Base-by-base conservation (phyloP, 2,888 invertebrate genomes). In the Drosophila mayaguana region DNA sequence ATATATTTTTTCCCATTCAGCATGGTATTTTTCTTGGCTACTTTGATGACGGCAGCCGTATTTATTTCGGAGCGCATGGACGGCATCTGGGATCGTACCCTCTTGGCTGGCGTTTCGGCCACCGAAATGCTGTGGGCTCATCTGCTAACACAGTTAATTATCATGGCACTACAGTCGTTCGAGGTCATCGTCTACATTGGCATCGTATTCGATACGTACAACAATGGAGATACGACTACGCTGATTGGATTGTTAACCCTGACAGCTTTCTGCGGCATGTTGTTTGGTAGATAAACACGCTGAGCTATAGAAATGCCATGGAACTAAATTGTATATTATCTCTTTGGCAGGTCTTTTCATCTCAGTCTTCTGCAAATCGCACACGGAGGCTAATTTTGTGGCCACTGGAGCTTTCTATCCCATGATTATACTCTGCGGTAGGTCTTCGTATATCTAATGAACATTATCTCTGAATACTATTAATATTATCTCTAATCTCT, bases 391-490 rank as follows among this genome's bases (percentile, higher is more conserved):
- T 0, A 97, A 97, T 94, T 97, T 97, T 91, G 94, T 96, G 14
- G 95, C 97, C 0, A 95, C 97, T 0, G 98, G 98, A 16, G 96
- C 96, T 75, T 98, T 98, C 91, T 98, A 98, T 90, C 98, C 98
- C 0, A 96, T 97, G 94, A 95, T 98, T 75, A 93, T 98, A 73
- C 93, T 97, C 8, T 97, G 97, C 91, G 98, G 98, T 97, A 92
- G 94, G 95, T 93, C 32, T 16, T 45, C 25, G 20, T 40, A 3
- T 56, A 18, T 6, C 12, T 2, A 18, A 48, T n/a, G 2, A 28
- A n/a, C 12, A 12, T 53, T 22, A n/a, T 53, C n/a, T 38, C 38
- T 38, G 8, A 8, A n/a, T 40, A 40, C 8, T n/a, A 40, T 9
- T 2, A 34, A 34, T 36, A 14, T n/a, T n/a, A 22, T 22, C 7